Evolutionary conservation across 2,113 vertebrate genomes (phyloP).

Genomic region (Gallinago paraguaiae): DNA sequence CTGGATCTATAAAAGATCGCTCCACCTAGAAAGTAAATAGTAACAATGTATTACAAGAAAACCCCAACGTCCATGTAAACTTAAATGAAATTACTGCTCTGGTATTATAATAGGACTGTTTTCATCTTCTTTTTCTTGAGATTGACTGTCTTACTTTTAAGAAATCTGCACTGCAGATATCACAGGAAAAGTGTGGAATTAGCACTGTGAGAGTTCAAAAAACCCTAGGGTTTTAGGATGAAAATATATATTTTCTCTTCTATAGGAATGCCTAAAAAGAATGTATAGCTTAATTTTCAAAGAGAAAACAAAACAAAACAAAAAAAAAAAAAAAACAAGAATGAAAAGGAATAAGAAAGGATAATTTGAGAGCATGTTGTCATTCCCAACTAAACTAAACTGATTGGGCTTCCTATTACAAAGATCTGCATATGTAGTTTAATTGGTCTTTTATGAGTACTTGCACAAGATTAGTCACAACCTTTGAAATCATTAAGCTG

Average conservation of each 20-base stretch:
- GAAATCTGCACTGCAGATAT: not conserved
- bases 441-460: not conserved
- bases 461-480: not conserved
- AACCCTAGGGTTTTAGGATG: fast-evolving
- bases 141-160: not conserved
- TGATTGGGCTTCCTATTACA: not conserved
- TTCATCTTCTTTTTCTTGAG: not conserved
- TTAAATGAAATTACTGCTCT: not conserved
- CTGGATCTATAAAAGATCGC: not conserved
- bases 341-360: fast-evolving
- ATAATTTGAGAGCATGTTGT: not conserved
- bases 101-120: not conserved
- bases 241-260: not conserved
- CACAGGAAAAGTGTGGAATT: not conserved
- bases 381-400: not conserved
- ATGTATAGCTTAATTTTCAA: not conserved
- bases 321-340: no score
- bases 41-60: not conserved
- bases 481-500: not conserved
- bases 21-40: not conserved
- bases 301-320: not conserved
- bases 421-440: not conserved
- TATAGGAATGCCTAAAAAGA: not conserved
- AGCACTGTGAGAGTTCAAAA: not conserved
- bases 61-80: fast-evolving